phyloP scores from a whole-genome alignment of 1,140 invertebrate genomes.

The Oryctes rhinoceros region DNA sequence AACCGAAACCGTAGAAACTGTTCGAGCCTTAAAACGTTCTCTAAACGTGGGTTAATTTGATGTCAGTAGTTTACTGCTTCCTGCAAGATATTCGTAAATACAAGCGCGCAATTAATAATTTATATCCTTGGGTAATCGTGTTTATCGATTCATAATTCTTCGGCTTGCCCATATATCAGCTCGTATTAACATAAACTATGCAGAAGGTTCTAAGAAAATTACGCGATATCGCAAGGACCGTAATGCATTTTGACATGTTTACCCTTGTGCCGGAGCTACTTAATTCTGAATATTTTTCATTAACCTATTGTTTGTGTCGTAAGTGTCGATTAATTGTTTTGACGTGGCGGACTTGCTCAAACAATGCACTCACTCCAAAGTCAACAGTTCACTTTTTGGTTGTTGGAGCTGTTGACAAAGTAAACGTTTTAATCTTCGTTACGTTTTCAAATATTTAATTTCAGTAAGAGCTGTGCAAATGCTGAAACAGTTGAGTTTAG shows the following conservation, averaged over 20 bases:
- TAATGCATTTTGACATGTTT: conserved; percentile 15
- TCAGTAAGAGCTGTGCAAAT: no score
- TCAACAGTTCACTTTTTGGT: no score
- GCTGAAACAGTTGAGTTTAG: no score
- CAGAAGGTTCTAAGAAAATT: conserved; percentile 19
- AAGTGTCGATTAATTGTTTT: no score
- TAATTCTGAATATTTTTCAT: background rate
- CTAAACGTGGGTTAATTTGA: conserved; percentile 10
- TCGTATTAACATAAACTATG: background rate
- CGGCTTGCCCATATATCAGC: background rate
- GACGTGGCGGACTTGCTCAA: no score
- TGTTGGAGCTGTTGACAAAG: no score
- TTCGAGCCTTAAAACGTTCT: background rate
- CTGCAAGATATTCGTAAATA: background rate
- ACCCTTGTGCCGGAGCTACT: background rate
- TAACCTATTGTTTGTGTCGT: background rate
- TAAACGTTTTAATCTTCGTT: no score
- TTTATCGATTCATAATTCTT: conserved; percentile 26
- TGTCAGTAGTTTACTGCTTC: conserved; percentile 23
- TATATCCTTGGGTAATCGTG: conserved; percentile 14
- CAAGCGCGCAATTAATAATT: conserved; percentile 25
- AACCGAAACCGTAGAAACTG: conserved; percentile 2
- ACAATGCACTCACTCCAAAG: no score
- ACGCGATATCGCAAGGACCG: background rate
- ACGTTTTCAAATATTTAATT: no score